These are phyloP conservation scores for Oryzias sinensis DNA, from an alignment of 2,797 vertebrate species.

Conservation along the genomic window DNA sequence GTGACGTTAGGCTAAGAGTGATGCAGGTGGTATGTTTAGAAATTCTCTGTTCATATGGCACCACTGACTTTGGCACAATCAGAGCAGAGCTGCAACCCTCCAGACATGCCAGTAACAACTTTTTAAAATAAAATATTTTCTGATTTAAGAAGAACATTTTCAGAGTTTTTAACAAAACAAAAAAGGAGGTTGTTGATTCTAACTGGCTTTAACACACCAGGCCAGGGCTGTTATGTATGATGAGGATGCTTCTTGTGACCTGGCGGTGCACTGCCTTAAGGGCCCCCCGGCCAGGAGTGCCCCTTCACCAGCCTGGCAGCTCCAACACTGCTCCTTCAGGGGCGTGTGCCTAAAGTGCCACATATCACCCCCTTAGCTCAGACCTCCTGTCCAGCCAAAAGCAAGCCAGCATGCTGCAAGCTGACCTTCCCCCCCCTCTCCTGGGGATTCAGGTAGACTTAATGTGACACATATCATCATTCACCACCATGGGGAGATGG, in stretches of 20 bases:
- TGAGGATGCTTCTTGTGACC: constrained; percentile 8
- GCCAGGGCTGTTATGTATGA: constrained; percentile 23
- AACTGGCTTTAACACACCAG: constrained; percentile 21
- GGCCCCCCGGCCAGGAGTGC: constrained; percentile 47
- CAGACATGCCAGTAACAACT: too few species aligned
- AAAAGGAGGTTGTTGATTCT: constrained; percentile 57
- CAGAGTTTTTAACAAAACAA: constrained; percentile 47
- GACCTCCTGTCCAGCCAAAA: constrained; percentile 63
- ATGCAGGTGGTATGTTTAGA: constrained; percentile 50
- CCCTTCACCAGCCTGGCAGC: constrained; percentile 56
- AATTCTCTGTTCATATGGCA: constrained; percentile 59
- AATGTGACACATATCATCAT: constrained; percentile 80
- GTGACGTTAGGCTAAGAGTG: constrained; percentile 20
- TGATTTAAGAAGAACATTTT: constrained; percentile 17
- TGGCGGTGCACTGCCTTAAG: constrained; percentile 56
- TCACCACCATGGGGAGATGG: constrained; percentile 51
- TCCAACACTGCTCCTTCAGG: constrained; percentile 15
- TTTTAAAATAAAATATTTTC: constrained; percentile 7
- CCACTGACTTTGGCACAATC: constrained; percentile 52
- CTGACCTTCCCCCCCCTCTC: constrained; percentile 41
- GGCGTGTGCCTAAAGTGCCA: constrained; percentile 67
- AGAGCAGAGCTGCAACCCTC: constrained; percentile 30
- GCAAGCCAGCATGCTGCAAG: constrained; percentile 60
- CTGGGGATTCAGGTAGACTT: constrained; percentile 65
- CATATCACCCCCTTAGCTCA: constrained; percentile 72